A percentile compares a stretch with the other conserved stretches of the same genome.
phyloP scores from a whole-genome alignment of 2,888 invertebrate species.

The Nemoura dubitans region DNA sequence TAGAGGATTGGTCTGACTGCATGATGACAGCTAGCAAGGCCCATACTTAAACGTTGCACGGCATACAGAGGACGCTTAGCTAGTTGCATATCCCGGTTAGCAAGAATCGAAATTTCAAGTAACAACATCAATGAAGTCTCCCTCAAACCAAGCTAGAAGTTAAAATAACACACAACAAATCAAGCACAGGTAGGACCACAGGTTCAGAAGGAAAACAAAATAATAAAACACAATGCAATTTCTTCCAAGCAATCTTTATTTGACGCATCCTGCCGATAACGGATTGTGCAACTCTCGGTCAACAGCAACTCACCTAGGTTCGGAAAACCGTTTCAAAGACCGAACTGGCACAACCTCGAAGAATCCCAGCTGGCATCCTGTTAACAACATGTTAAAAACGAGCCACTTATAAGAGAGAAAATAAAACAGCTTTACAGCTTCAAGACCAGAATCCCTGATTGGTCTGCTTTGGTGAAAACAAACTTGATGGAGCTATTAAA shows the following conservation, averaged over 20 bases:
- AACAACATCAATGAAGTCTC: too few species aligned
- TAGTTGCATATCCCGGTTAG: too few species aligned
- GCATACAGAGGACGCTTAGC: too few species aligned
- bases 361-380: neutral
- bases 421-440: neutral
- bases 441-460: neutral
- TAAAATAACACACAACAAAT: neutral
- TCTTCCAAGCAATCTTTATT: neutral
- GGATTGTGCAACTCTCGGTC: neutral
- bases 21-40: too few species aligned
- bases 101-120: too few species aligned
- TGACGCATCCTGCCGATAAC: neutral
- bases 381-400: neutral
- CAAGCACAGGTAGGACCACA: neutral
- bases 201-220: neutral
- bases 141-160: neutral
- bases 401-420: neutral
- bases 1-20: too few species aligned
- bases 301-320: conserved; percentile 7
- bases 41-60: too few species aligned
- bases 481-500: too few species aligned
- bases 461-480: too few species aligned
- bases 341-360: neutral
- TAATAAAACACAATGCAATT: neutral
- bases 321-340: neutral